These are phyloP conservation scores for Cerastis rubricosa DNA, from an alignment of 2,888 invertebrate genomes.

Conservation along the genomic window DNA sequence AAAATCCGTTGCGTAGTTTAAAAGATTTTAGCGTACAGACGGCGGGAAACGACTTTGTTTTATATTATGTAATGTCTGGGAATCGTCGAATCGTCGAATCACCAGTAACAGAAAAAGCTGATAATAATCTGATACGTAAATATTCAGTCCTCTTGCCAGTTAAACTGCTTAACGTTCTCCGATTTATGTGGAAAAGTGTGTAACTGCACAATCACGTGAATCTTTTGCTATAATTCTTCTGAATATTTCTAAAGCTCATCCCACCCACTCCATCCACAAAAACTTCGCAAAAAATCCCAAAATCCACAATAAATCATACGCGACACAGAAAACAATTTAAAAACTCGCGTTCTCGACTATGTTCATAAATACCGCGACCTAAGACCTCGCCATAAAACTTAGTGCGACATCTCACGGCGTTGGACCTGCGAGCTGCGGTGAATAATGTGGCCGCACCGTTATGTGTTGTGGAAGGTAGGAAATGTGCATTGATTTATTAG, in stretches of 20 bases:
- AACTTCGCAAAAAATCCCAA: slow-evolving; percentile 14
- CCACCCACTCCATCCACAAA: background rate
- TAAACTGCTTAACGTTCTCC: background rate
- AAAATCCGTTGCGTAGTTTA: no score
- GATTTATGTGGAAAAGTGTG: background rate
- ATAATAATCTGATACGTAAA: background rate
- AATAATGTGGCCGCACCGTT: slow-evolving; percentile 55
- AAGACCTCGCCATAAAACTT: slow-evolving; percentile 56
- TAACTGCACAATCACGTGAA: background rate
- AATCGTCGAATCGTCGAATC: no score
- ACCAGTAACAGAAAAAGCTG: background rate
- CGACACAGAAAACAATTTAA: slow-evolving; percentile 52
- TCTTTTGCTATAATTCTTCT: background rate
- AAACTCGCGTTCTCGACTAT: slow-evolving; percentile 31
- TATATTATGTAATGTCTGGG: no score
- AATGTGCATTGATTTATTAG: slow-evolving; percentile 46
- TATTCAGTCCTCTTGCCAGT: background rate
- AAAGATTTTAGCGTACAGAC: no score
- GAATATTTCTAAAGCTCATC: background rate
- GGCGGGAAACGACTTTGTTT: no score
- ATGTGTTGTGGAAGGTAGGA: slow-evolving; percentile 43
- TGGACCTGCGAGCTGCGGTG: slow-evolving; percentile 20
- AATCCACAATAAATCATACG: slow-evolving; percentile 41
- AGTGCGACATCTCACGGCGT: slow-evolving; percentile 59
- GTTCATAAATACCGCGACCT: slow-evolving; percentile 63